phyloP scores from a whole-genome alignment of 1,140 invertebrate genomes.

The Solenopsis invicta region DNA sequence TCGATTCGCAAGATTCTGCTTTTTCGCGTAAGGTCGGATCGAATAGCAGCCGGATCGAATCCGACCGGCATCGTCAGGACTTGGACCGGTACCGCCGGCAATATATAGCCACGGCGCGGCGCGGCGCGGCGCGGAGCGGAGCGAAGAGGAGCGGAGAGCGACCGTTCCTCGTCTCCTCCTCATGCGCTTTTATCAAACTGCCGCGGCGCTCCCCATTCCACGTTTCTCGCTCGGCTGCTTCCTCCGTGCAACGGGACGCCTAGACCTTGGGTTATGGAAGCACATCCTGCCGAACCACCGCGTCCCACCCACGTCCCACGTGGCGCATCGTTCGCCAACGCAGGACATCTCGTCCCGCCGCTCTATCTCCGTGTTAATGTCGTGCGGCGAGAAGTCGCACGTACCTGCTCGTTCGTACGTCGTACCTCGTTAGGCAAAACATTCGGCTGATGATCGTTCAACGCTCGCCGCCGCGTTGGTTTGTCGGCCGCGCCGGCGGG shows the following conservation, averaged over 20 bases:
- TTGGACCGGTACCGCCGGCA: slow-evolving; percentile 37
- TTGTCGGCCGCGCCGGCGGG: slow-evolving; percentile 6
- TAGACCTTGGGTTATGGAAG: slow-evolving; percentile 47
- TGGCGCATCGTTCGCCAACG: background rate
- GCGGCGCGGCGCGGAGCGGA: background rate
- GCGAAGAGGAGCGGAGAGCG: too few relatives aligned
- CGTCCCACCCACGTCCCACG: slow-evolving; percentile 29
- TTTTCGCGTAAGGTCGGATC: slow-evolving; percentile 8
- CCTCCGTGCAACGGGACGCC: slow-evolving; percentile 68
- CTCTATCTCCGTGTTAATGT: background rate
- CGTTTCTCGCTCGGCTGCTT: slow-evolving; percentile 38
- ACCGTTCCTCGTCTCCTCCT: slow-evolving; percentile 38
- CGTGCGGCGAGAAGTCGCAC: background rate
- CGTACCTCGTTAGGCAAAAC: background rate
- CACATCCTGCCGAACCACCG: slow-evolving; percentile 33
- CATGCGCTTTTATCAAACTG: slow-evolving; percentile 54
- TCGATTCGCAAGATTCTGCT: background rate
- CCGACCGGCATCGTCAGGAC: background rate
- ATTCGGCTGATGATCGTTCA: background rate
- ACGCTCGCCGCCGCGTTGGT: background rate
- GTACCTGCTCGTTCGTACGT: background rate
- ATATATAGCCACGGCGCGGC: too few relatives aligned
- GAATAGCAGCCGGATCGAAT: slow-evolving; percentile 26
- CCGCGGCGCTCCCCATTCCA: slow-evolving; percentile 36
- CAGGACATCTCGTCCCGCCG: background rate